Percentiles rank a stretch among this genome's conserved stretches.
Conservation (phyloP, 2,888 invertebrate genomes). For the Parapristionchus giblindavisi region DNA sequence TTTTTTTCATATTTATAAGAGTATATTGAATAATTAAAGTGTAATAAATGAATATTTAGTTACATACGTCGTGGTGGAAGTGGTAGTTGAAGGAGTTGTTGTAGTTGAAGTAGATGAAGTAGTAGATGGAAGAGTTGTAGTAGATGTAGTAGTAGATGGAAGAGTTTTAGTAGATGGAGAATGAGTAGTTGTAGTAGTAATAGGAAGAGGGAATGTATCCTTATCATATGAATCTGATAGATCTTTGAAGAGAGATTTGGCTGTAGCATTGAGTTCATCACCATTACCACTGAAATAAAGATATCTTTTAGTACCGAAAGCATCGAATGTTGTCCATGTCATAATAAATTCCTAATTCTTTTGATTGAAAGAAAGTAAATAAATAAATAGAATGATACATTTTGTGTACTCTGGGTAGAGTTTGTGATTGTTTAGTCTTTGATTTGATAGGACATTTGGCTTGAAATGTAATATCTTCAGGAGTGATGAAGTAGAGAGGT, state of each 20-base stretch:
- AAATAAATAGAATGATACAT: not conserved
- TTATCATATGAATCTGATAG: slow-evolving; percentile 40
- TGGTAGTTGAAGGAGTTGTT: slow-evolving; percentile 32
- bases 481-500: slow-evolving; percentile 70
- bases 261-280: slow-evolving; percentile 27
- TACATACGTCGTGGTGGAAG: no score
- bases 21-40: no score
- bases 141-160: slow-evolving; percentile 38
- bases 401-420: slow-evolving; percentile 1
- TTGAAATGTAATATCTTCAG: slow-evolving; percentile 68
- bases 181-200: slow-evolving; percentile 39
- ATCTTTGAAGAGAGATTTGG: slow-evolving; percentile 31
- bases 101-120: slow-evolving; percentile 39
- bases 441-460: slow-evolving; percentile 33
- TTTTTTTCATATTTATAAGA: no score
- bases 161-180: slow-evolving; percentile 40
- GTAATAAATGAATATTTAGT: no score
- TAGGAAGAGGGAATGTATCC: slow-evolving; percentile 53
- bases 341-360: not conserved
- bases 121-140: slow-evolving; percentile 36
- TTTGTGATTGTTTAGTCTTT: not conserved
- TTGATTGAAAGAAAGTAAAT: not conserved
- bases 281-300: not conserved
- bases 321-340: no score
- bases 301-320: no score